phyloP scores from a whole-genome alignment of 2,797 vertebrate species.

The Enteromius thamalakanensis region DNA sequence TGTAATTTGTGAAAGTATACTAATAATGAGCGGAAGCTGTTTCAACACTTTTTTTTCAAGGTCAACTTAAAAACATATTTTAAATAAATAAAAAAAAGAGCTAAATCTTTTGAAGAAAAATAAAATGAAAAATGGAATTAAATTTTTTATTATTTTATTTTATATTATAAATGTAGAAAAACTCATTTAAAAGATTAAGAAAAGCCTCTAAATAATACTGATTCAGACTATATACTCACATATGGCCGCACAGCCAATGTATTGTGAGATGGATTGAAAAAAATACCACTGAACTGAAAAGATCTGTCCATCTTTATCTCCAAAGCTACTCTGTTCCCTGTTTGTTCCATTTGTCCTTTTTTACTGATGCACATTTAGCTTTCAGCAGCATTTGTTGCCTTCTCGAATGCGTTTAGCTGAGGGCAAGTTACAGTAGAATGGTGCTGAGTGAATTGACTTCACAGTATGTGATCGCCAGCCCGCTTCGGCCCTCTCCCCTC shows the following conservation, averaged over 20 bases:
- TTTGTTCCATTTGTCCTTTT: constrained; percentile 23
- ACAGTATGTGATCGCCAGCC: constrained; percentile 5
- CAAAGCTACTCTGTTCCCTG: not conserved
- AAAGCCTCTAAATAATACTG: not conserved
- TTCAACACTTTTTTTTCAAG: not conserved
- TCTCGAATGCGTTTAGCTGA: constrained; percentile 37
- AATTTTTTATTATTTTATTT: too few relatives aligned
- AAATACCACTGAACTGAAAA: constrained; percentile 14
- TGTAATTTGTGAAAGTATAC: not conserved
- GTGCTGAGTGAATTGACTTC: constrained; percentile 33
- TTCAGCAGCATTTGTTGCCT: constrained; percentile 18
- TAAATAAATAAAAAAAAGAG: not conserved
- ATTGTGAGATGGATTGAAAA: constrained; percentile 10
- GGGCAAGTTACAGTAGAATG: constrained; percentile 21
- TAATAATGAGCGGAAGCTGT: not conserved
- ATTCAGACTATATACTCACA: not conserved
- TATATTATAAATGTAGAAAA: not conserved
- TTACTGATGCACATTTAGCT: constrained; percentile 20
- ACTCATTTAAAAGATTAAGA: not conserved
- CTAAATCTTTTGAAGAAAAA: not conserved
- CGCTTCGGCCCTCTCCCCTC: constrained; percentile 10
- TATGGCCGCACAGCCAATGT: not conserved
- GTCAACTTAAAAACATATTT: not conserved
- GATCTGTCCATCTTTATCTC: not conserved
- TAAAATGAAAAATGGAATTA: not conserved